These are phyloP conservation scores for Drosophila pachea DNA, from an alignment of 1,140 invertebrate species.

Conservation along the genomic window DNA sequence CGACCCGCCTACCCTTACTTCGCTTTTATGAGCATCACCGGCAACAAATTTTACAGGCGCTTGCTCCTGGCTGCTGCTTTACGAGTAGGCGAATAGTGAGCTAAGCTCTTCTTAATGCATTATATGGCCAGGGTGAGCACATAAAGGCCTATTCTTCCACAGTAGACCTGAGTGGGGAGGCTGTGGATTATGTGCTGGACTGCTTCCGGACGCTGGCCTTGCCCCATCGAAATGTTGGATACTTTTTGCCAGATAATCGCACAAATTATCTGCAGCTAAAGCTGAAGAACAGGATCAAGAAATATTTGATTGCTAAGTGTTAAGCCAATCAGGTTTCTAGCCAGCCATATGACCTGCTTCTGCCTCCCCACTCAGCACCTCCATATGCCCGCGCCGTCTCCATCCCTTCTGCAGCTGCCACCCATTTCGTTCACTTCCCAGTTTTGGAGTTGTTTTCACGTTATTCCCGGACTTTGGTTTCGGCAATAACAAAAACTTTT, in stretches of 20 bases:
- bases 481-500: not conserved
- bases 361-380: too few relatives aligned
- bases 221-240: conserved; percentile 1
- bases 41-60: conserved; percentile 53
- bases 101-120: conserved; percentile 52
- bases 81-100: conserved; percentile 28
- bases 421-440: too few relatives aligned
- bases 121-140: conserved; percentile 21
- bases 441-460: too few relatives aligned
- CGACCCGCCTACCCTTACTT: conserved; percentile 11
- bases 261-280: conserved; percentile 4
- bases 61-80: conserved; percentile 2
- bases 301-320: too few relatives aligned
- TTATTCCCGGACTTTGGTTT: too few relatives aligned
- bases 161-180: not conserved
- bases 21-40: conserved; percentile 58
- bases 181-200: conserved; percentile 8
- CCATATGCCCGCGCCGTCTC: too few relatives aligned
- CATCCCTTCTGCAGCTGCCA: too few relatives aligned
- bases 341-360: too few relatives aligned
- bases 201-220: conserved; percentile 13
- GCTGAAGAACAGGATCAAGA: too few relatives aligned
- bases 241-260: conserved; percentile 1
- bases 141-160: conserved; percentile 17
- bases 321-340: too few relatives aligned